phyloP scores from a whole-genome alignment of 2,888 invertebrate genomes.

The Tanaodytes sp. region DNA sequence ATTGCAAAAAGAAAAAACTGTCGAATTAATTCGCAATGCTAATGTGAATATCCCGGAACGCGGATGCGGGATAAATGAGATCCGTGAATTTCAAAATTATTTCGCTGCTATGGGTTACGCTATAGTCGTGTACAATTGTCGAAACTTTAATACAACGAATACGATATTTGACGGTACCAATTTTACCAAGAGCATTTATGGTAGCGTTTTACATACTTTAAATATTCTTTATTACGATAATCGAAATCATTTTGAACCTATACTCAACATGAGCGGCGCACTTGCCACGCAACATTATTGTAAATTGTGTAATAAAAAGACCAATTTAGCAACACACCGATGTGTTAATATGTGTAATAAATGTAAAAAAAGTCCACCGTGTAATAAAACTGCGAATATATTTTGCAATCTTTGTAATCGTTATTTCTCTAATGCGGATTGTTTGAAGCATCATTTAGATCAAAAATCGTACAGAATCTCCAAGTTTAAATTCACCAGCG shows the following conservation, averaged over 20 bases:
- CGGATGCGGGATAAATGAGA: conserved; percentile 8
- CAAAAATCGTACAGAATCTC: not conserved
- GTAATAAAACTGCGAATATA: no score
- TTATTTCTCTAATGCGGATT: no score
- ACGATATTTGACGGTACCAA: conserved; percentile 7
- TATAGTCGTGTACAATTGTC: conserved; percentile 14
- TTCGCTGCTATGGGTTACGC: not conserved
- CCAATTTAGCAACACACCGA: no score
- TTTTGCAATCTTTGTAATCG: no score
- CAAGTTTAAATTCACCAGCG: no score
- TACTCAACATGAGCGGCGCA: no score
- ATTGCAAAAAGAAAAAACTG: not conserved
- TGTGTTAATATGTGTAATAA: no score
- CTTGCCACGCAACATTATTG: no score
- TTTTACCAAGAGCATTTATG: not conserved
- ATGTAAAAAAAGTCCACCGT: no score
- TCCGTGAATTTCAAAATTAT: conserved; percentile 16
- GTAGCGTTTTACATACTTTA: not conserved
- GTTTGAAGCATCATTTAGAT: not conserved
- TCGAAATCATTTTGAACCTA: conserved; percentile 5
- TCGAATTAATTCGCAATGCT: not conserved
- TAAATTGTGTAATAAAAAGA: no score
- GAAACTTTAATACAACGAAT: conserved; percentile 1
- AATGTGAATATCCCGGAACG: not conserved
- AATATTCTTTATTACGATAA: conserved; percentile 13